Evolutionary conservation across 2,888 invertebrate species (phyloP), one percentile per base, ranked within the genome.

Genomic region (Nemotelus nigrinus): DNA sequence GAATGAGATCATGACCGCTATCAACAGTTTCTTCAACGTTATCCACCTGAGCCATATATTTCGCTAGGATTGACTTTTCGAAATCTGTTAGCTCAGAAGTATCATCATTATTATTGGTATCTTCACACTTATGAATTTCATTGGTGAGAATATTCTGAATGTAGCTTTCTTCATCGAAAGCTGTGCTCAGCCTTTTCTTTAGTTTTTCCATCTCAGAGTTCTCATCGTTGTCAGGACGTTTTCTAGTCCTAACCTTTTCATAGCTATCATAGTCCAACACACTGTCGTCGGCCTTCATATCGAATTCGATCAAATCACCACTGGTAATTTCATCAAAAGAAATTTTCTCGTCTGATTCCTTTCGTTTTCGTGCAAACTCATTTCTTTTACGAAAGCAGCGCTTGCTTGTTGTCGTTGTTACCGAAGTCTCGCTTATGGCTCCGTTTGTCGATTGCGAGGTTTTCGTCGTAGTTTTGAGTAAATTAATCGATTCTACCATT

Each of bases 21-120:
- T 55, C 71, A 7, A 10, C 10, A 48, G 63, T 45, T 3, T 67
- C 48, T 7, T 60, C 25, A 58, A 25, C 39, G 39, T 7, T 48
- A n/a, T 57, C 47, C 4, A 76, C 57, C 64, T 78, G 78, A 70
- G 78, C 74, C 72, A 80, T 78, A 65, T 81, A 81, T 78, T 81
- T 81, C 48, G 78, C 76, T 6, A 81, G 6, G 48, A 80, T 79
- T 78, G 78, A 78, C 68, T 79, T 77, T 79, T 81, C 81, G 60
- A 77, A 81, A 67, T 81, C 80, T 10, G 81, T 80, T 65, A 81
- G 72, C 72, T 80, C 80, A 47, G 75, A 71, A 65, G 70, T 60
- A 57, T 67, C 76, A 44, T 78, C 75, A 45, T 76, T 71, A 63
- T 67, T 77, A 50, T 72, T 68, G 41, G 2, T 53, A 57, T 71